Base-by-base conservation (phyloP, 2,888 invertebrate genomes). In the Gymnocheta viridis region DNA sequence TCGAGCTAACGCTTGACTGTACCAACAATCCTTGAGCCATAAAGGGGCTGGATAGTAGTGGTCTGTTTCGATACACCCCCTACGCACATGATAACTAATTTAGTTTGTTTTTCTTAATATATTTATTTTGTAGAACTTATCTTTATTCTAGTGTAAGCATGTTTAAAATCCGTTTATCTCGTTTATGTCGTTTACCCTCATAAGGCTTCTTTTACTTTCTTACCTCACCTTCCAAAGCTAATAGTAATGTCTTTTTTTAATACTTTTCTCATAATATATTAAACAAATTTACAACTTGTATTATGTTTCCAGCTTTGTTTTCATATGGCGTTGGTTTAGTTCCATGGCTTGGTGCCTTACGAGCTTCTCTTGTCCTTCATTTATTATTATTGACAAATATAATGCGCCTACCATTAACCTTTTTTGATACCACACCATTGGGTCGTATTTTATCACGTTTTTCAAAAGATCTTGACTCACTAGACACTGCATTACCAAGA, bases 271-370 rank as follows among this genome's bases (percentile, higher is more conserved):
- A 47, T 0, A 35, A 0, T 2, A 47, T 38, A 58, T 49, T 14
- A 27, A 60, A 38, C n/a, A n/a, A 62, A 17, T 12, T 56, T 47
- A 44, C 24, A 66, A 5, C 47, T 47, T 79, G 5, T 67, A 58
- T 7, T 78, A 82, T 82, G 86, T 83, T 90, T 90, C 90, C 95
- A 96, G 96, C 95, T 90, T 88, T 95, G 90, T 90, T 93, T 90
- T 94, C 95, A 90, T 93, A 94, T 93, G 93, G 94, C 91, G 93
- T 94, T 92, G 95, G 95, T 92, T 92, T 95, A 92, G 93, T 93
- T 91, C 94, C 95, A 85, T 94, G 93, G 90, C 92, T 96, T 93
- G 95, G 95, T 88, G 87, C 87, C 38, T 86, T 91, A 82, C 87
- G 84, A 5, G 92, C 91, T 56, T 89, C 91, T 49, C 72, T 84